Base-by-base conservation (phyloP, 2,797 vertebrate species). In the Xenopus petersii region DNA sequence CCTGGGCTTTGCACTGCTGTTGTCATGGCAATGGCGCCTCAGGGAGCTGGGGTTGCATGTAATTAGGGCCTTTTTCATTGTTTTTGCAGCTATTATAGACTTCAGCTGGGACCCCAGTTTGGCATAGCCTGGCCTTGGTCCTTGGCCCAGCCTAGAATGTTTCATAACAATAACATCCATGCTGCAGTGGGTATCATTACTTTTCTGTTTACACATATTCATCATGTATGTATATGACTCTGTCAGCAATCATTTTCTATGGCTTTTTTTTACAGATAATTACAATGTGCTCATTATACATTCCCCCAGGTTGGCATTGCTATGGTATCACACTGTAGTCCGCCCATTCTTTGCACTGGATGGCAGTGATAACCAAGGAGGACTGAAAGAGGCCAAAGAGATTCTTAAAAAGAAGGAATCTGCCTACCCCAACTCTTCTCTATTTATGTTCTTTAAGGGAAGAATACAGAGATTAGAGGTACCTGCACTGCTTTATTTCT, bases 311-410 rank as follows among this genome's bases (percentile, higher is more conserved):
- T 83, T 99, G 84, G 94, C 98, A 76, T 92, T 99, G 74, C 82
- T 99, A 83, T 99, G 98, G 97, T 99, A 98, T 85, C 97, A 99
- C 82, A 99, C 98, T 0, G 98, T 99, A 42, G 97, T 99, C 80
- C 95, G 96, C 80, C 98, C 98, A 0, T 99, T 99, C 86, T 99
- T 99, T 75, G 96, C 97, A 74, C 91, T 99, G 86, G 96, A 99
- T 21, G 96, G 96, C 80, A 90, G 93, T 0, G 96, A 99, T 86
- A 96, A 93, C 60, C 93, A 89, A 79, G 90, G 91, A 0, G 97
- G 98, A 64, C 86, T 99, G 74, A 86, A 90, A 66, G 97, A 99
- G 84, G 98, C 98, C 8, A 98, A 97, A 84, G 92, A 94, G 78
- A 99, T 99, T 81, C 95, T 99, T 67, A 92, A 90, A 48, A 94